These are phyloP conservation scores for Synaphobranchus kaupii DNA, from an alignment of 2,797 vertebrate species.

Conservation along the genomic window DNA sequence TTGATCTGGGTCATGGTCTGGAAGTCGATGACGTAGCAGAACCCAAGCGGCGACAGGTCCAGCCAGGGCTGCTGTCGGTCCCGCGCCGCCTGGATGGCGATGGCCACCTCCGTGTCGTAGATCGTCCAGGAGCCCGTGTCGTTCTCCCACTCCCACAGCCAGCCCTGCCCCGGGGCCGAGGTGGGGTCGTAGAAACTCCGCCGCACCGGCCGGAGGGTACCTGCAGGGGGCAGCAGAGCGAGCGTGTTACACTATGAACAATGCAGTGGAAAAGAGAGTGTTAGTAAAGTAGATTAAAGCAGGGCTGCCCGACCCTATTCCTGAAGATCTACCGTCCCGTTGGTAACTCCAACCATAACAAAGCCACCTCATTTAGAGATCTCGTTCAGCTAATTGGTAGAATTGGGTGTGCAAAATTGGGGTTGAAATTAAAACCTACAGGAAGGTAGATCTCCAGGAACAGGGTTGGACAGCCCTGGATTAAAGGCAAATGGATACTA, in stretches of 20 bases:
- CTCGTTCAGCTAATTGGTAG: too few relatives aligned
- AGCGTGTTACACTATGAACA: not conserved
- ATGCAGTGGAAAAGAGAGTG: not conserved
- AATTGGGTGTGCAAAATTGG: too few relatives aligned
- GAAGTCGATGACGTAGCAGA: conserved; percentile 94
- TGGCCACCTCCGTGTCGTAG: conserved; percentile 92
- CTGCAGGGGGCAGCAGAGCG: conserved; percentile 59
- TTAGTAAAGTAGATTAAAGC: not conserved
- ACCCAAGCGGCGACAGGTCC: conserved; percentile 89
- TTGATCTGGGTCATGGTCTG: conserved; percentile 96
- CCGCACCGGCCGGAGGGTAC: conserved; percentile 90
- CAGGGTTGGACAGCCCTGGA: too few relatives aligned
- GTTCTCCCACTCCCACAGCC: conserved; percentile 97
- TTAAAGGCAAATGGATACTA: too few relatives aligned
- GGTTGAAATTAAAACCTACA: too few relatives aligned
- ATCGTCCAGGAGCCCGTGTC: conserved; percentile 89
- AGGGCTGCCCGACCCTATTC: too few relatives aligned
- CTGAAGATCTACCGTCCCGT: too few relatives aligned
- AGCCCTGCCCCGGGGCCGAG: conserved; percentile 89
- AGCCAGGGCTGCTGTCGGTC: conserved; percentile 94
- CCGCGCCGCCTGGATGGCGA: conserved; percentile 89
- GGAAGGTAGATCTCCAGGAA: too few relatives aligned
- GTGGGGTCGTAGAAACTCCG: conserved; percentile 91
- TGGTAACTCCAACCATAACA: too few relatives aligned
- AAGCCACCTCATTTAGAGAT: too few relatives aligned